phyloP scores from a whole-genome alignment of 2,797 vertebrate species.

The Cheirogaleus major region DNA sequence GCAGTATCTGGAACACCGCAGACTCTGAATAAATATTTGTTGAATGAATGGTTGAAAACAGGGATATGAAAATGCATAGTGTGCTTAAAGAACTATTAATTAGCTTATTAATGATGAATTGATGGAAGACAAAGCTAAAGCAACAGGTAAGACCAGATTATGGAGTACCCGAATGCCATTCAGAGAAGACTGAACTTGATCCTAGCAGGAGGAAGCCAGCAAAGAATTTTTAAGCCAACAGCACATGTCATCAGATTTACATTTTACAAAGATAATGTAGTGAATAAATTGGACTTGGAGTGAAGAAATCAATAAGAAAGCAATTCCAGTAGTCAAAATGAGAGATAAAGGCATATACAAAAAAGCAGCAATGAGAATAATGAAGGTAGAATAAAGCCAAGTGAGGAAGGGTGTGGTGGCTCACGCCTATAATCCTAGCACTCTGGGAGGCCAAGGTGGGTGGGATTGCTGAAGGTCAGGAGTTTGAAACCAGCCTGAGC shows the following conservation, averaged over 20 bases:
- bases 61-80: not conserved
- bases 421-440: too few species aligned
- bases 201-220: not conserved
- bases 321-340: not conserved
- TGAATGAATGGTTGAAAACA: not conserved
- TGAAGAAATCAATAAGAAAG: slow-evolving; percentile 17
- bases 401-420: too few species aligned
- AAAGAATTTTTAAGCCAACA: not conserved
- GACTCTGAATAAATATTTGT: slow-evolving; percentile 23
- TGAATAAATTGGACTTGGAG: not conserved
- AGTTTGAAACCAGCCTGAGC: too few species aligned
- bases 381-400: not conserved
- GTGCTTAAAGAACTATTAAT: not conserved
- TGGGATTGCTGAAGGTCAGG: too few species aligned
- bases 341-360: not conserved
- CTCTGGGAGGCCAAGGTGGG: too few species aligned
- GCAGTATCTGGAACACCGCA: not conserved
- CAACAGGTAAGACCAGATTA: not conserved
- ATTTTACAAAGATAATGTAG: slow-evolving; percentile 2
- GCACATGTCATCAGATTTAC: not conserved
- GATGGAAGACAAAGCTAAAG: not conserved
- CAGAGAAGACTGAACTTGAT: not conserved
- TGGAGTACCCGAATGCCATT: not conserved
- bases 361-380: not conserved
- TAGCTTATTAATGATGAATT: not conserved